phyloP scores from a whole-genome alignment of 2,113 vertebrate genomes.

The Sturnus vulgaris region DNA sequence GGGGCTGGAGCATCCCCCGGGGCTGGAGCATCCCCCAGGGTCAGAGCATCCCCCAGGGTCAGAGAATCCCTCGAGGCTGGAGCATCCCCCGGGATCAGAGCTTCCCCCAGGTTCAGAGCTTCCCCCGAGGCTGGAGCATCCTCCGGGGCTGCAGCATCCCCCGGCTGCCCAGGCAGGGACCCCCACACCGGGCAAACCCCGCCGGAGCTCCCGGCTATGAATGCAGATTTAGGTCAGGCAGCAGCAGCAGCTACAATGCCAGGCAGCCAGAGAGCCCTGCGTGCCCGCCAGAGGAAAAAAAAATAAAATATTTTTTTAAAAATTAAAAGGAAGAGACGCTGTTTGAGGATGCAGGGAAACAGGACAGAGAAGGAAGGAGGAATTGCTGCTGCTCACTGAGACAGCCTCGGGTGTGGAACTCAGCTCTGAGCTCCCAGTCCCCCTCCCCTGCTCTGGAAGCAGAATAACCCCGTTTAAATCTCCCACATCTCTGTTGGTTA shows the following conservation, averaged over 20 bases:
- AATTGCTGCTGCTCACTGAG: neutral
- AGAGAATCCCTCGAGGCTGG: no score
- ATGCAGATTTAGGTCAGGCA: neutral
- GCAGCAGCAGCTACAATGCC: neutral
- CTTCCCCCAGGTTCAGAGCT: no score
- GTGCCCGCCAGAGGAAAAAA: neutral
- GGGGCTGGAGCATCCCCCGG: no score
- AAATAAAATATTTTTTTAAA: neutral
- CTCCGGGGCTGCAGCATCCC: accelerated
- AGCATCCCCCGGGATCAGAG: neutral
- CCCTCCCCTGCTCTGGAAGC: neutral
- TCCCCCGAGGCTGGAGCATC: neutral
- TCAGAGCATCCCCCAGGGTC: no score
- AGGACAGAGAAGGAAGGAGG: neutral
- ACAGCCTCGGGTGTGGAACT: neutral
- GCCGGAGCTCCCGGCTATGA: accelerated
- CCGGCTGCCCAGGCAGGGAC: neutral
- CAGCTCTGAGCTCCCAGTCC: neutral
- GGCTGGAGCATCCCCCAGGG: no score
- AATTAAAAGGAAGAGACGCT: neutral
- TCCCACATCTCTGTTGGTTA: accelerated
- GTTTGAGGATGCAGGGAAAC: neutral
- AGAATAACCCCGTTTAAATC: neutral
- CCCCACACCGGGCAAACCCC: accelerated
- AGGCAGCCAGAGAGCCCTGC: neutral